phyloP scores from a whole-genome alignment of 2,113 vertebrate species.

The Scomber colias region DNA sequence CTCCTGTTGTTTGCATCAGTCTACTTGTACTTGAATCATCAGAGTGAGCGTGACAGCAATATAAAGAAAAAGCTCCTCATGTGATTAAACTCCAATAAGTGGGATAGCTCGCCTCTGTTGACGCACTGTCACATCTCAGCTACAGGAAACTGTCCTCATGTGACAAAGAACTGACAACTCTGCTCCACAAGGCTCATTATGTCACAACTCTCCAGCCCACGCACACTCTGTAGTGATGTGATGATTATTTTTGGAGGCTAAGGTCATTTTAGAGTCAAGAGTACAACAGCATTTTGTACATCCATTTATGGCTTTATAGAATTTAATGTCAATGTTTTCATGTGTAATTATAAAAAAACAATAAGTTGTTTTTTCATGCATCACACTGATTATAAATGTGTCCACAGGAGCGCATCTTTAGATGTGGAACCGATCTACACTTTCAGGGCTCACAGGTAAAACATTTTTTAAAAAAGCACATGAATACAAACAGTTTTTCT shows the following conservation, averaged over 20 bases:
- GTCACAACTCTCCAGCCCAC: conserved; percentile 30
- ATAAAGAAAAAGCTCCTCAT: conserved; percentile 9
- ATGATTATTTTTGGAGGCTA: conserved; percentile 42
- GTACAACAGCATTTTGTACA: neutral
- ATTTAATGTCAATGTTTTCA: neutral
- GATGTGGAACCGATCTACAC: conserved; percentile 99
- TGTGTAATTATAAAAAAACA: neutral
- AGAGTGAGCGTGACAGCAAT: conserved; percentile 3
- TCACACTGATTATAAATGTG: conserved; percentile 34
- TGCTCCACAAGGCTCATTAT: conserved; percentile 15
- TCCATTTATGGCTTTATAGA: neutral
- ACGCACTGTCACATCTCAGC: conserved; percentile 9
- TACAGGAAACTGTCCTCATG: conserved; percentile 33
- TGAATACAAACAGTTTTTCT: neutral
- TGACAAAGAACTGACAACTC: conserved; percentile 38
- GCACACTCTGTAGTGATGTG: conserved; percentile 3
- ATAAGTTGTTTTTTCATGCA: neutral
- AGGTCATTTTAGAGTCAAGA: conserved; percentile 2
- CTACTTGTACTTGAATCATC: neutral
- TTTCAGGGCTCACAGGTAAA: conserved; percentile 97
- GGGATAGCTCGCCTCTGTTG: neutral
- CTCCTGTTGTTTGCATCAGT: neutral
- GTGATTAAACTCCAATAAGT: conserved; percentile 5
- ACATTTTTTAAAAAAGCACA: no score
- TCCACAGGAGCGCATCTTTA: conserved; percentile 93